Evolutionary conservation across 2,888 invertebrate genomes (phyloP), one percentile per base, ranked within the genome.

Genomic region (Zygothrica quintamaculata): DNA sequence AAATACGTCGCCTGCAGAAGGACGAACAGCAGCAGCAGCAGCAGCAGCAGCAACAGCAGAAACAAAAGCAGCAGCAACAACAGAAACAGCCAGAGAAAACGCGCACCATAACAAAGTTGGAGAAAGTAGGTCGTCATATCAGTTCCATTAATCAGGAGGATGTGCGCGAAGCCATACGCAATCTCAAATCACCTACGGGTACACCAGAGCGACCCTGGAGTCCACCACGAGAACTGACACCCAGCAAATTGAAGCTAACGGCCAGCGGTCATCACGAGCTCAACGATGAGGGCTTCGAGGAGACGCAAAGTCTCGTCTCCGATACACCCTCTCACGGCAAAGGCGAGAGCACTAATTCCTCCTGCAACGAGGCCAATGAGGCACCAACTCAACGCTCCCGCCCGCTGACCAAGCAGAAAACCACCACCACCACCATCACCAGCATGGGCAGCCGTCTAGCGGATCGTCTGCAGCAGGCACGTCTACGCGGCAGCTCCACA

Each of bases 201-300:
- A 92, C 92, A 0, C 93, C 93, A 0, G 93, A 93, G n/a, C 92
- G 93, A 6, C 92, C 93, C 0, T 93, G 93, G 93, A 92, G 93
- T 74, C 92, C 91, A n/a, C 88, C 90, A 0, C 77, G 90, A 3
- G 89, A 91, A 51, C 84, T 90, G 36, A 82, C 80, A 18, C 74
- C 82, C 3, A 66, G 59, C 77, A 86, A 74, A 11, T 44, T 81
- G 6, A 90, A 90, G 65, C 67, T 88, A 4, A 57, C 58, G 2
- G 76, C 61, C 29, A 65, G 62, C 37, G 80, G 89, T 0, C 89
- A 89, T 59, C 90, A 89, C 55, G 96, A 97, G 79, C 89, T 95
- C 39, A 95, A 96, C 85, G 97, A 97, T 88, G 97, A 97, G 92
- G 97, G 97, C 6, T 97, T 97, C 86, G 97, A 97, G 89, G 97